Evolutionary conservation across 2,888 invertebrate genomes (phyloP), one percentile per base, ranked within the genome.

Genomic region (Esperia sulphurella): DNA sequence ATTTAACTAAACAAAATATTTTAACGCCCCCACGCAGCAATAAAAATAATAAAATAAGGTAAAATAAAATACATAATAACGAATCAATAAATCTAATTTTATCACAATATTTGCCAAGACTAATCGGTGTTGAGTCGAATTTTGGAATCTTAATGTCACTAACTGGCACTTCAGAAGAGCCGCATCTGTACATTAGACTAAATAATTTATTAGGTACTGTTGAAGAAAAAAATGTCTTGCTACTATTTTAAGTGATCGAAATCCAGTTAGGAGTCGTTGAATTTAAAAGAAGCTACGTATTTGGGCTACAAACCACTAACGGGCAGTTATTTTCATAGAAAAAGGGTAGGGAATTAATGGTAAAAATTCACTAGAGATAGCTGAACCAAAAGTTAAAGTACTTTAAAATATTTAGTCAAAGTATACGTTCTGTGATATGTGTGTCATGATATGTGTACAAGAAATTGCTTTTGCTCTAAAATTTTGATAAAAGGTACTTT

Each of bases 171-270:
- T 61, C 61, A 54, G 21, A 61, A 41, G 43, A 43, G 51, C 61
- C 59, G 59, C 56, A 13, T 46, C 57, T 33, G 53, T 65, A 61
- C 65, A 57, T 61, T 54, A 52, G 46, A 51, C 45, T 33, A 46
- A 29, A 55, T 64, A 63, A 73, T 71, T 74, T 70, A 75, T 71
- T 61, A 48, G 49, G 68, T 67, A 74, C 60, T 57, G 42, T 58
- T 61, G 38, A 21, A 14, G 13, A 46, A 48, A 57, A 44, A 65
- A 65, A 56, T 14, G 8, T 7, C 39, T 39, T 21, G 21, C 5
- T 39, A 1, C 14, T 39, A 14, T 14, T 39, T 39, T 1, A 14
- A 14, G 33, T 33, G n/a, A 33, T 6, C 21, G 5, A 21, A 21
- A 5, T 21, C 21, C 21, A 5, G 21, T 21, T 21, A 21, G 5